phyloP scores from a whole-genome alignment of 2,888 invertebrate species.

The Prosapia bicincta region DNA sequence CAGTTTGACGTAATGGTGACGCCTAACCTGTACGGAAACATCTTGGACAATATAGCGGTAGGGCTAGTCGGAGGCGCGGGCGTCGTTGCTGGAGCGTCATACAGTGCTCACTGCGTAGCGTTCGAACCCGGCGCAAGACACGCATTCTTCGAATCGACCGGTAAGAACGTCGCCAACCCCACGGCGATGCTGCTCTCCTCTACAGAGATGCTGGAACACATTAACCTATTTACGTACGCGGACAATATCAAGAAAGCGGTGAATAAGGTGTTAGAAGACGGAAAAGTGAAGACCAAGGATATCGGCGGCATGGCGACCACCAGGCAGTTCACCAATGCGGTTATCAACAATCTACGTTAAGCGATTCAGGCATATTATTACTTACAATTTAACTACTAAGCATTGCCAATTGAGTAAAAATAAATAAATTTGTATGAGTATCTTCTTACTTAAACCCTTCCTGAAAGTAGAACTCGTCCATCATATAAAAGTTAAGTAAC shows the following conservation, averaged over 20 bases:
- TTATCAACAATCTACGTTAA: constrained; percentile 66
- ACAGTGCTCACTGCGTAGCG: constrained; percentile 88
- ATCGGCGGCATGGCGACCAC: constrained; percentile 94
- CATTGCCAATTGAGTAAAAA: no score
- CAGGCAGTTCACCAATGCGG: constrained; percentile 87
- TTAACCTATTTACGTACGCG: constrained; percentile 84
- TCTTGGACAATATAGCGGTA: constrained; percentile 93
- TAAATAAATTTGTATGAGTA: no score
- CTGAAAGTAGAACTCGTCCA: no score
- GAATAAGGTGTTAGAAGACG: constrained; percentile 74
- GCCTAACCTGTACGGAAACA: constrained; percentile 97
- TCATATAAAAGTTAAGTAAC: no score
- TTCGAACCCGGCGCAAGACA: constrained; percentile 98
- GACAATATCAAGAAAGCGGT: constrained; percentile 80
- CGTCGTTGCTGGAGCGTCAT: constrained; percentile 94
- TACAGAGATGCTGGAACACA: constrained; percentile 88
- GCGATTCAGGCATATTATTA: no score
- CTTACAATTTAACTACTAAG: no score
- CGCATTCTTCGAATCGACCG: constrained; percentile 90
- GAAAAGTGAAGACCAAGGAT: constrained; percentile 87
- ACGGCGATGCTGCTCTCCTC: constrained; percentile 93
- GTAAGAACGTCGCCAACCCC: constrained; percentile 96
- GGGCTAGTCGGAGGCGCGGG: constrained; percentile 98
- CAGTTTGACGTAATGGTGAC: constrained; percentile 99
- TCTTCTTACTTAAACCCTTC: no score